These are phyloP conservation scores for Syngnathus floridae DNA, from an alignment of 2,113 vertebrate species.

Conservation along the genomic window DNA sequence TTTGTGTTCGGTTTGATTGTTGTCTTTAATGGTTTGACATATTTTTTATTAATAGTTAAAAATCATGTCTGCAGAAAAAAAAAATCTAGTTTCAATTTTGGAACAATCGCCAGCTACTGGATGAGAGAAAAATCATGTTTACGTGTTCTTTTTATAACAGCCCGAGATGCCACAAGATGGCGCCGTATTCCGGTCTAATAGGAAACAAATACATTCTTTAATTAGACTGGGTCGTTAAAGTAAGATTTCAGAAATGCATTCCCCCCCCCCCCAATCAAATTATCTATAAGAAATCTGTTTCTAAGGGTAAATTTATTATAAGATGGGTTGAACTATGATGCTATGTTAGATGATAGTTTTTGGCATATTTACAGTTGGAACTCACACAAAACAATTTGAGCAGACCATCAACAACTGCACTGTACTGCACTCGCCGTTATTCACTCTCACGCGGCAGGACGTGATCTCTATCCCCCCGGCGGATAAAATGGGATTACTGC, in stretches of 20 bases:
- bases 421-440: too few species aligned
- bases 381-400: not conserved
- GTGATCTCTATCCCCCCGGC: not conserved
- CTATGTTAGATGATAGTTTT: not conserved
- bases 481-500: not conserved
- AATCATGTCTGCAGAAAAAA: too few species aligned
- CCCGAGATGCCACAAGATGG: not conserved
- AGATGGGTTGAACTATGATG: not conserved
- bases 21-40: too few species aligned
- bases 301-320: not conserved
- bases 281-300: not conserved
- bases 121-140: too few species aligned
- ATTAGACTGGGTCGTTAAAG: not conserved
- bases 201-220: not conserved
- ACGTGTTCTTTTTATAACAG: not conserved
- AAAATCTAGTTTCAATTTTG: too few species aligned
- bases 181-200: not conserved
- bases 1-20: too few species aligned
- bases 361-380: not conserved
- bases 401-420: not conserved
- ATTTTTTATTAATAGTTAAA: too few species aligned
- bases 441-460: not conserved
- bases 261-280: not conserved
- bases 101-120: too few species aligned
- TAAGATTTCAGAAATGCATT: too few species aligned